These are phyloP conservation scores for Mesocentrotus franciscanus DNA, from an alignment of 53 echinoderm and acorn worm species.

Conservation along the genomic window DNA sequence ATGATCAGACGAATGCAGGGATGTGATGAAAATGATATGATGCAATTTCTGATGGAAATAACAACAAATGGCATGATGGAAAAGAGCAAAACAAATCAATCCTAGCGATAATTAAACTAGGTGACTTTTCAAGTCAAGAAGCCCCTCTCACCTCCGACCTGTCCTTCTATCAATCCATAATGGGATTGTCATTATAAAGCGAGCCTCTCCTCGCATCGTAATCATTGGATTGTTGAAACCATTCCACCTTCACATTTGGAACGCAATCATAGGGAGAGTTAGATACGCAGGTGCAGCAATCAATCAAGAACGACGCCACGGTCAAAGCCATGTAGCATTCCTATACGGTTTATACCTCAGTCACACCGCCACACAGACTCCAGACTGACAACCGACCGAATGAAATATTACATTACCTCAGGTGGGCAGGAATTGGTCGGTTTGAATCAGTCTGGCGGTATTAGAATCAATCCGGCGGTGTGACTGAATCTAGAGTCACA, in stretches of 20 bases:
- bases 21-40: no score
- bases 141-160: neutral
- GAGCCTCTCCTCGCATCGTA: neutral
- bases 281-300: conserved; percentile 13
- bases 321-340: neutral
- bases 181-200: neutral
- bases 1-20: no score
- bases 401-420: no score
- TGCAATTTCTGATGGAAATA: no score
- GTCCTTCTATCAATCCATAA: neutral
- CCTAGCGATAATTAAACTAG: neutral
- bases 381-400: no score
- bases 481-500: no score
- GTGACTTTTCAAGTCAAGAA: neutral
- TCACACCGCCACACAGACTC: no score
- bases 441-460: no score
- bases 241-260: neutral
- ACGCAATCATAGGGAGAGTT: neutral
- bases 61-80: no score
- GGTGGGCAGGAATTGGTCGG: no score
- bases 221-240: neutral
- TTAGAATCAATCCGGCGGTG: no score
- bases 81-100: neutral
- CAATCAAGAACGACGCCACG: neutral
- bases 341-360: neutral